Percentiles rank a stretch among this genome's conserved stretches.
Evolutionary conservation across 2,888 invertebrate species (phyloP).

Genomic region (Drosophila stalkeri): DNA sequence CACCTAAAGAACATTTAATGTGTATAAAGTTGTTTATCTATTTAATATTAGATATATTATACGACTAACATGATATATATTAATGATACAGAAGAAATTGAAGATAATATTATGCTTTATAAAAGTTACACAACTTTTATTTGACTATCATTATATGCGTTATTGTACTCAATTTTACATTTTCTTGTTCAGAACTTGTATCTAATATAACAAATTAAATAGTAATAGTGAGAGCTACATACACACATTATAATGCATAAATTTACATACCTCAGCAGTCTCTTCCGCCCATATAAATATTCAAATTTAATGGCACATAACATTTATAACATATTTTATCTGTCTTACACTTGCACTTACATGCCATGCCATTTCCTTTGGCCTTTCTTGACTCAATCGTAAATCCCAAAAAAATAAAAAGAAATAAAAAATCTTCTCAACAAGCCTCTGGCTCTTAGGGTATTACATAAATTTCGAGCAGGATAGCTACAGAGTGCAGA

Average conservation of each 20-base stretch:
- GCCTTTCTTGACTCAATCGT: slow-evolving; percentile 12
- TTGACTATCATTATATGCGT: neutral
- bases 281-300: neutral
- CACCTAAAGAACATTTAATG: no score
- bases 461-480: slow-evolving; percentile 18
- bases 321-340: neutral
- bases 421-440: neutral
- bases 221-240: neutral
- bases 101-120: no score
- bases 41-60: no score
- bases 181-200: neutral
- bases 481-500: slow-evolving; percentile 1
- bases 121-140: no score
- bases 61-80: no score
- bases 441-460: neutral
- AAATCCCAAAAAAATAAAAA: slow-evolving; percentile 14
- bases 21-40: no score
- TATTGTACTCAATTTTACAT: neutral
- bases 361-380: slow-evolving; percentile 51
- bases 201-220: neutral
- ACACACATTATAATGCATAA: neutral
- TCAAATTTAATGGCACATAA: neutral
- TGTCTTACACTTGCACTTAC: slow-evolving; percentile 38
- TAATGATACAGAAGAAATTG: no score
- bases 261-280: neutral